Evolutionary conservation across 2,797 vertebrate species (phyloP), one percentile per base, ranked within the genome.

Genomic region (Coluber constrictor): DNA sequence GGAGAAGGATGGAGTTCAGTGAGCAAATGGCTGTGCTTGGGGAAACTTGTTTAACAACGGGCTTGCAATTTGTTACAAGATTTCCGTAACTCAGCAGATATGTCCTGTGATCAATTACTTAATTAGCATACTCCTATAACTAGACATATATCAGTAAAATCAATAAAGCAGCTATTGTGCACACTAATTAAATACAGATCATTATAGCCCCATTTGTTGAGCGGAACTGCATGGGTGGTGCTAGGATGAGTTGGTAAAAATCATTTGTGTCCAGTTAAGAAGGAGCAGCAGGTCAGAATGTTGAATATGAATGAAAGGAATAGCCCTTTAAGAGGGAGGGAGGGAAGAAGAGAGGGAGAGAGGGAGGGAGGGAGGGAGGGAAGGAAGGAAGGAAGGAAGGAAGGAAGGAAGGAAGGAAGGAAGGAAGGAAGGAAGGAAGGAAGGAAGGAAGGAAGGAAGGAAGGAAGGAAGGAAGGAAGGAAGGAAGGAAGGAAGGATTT

Each of bases 141-240:
- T 91, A 79, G 89, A 89, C 70, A 87, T 1, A 90, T 94, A 95
- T 97, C 95, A 92, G 93, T 74, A 89, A 93, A 95, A 95, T 93
- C 88, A 92, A 79, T 70, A 91, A 95, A 90, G 90, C 93, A 92
- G 87, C 90, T 93, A 15, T 92, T 94, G 95, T 94, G 86, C 92
- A 79, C 91, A 37, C 37, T 94, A 95, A 95, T 95, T 96, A 94
- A 95, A 95, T 93, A 88, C 86, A 3, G 37, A 95, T 95, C 90
- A 92, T 95, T 93, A 92, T 56, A 70, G 90, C 27, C 56, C 57
- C 93, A 89, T 93, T 93, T 95, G 93, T 95, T 94, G 90, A 32
- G 90, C 79, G 37, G 10, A 94, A n/a, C 55, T 90, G 89, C 90
- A 90, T 57, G 66, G 60, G 16, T 89, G 37, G 37, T 91, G 12